These are phyloP conservation scores for Pelagia noctiluca DNA, from an alignment of 30 jellyfish, hydroid and myxozoan genomes.

Conservation along the genomic window DNA sequence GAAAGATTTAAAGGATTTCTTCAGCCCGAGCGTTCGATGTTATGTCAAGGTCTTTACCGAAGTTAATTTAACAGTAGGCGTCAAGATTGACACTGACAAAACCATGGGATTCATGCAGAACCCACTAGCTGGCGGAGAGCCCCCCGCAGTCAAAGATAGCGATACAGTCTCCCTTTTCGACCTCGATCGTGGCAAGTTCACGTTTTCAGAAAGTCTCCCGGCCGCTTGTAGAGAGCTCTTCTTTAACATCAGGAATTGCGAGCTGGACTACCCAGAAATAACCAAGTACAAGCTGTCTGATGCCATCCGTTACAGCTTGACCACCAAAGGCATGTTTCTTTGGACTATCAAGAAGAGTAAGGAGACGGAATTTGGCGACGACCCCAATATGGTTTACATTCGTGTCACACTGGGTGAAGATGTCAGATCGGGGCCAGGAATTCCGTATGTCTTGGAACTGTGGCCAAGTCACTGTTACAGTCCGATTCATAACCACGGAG, in stretches of 20 bases:
- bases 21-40: conserved; percentile 1
- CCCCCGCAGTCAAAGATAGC: conserved; percentile 36
- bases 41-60: background rate
- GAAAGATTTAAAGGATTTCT: conserved; percentile 10
- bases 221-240: conserved; percentile 21
- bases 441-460: conserved; percentile 52
- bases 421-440: conserved; percentile 62
- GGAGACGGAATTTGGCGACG: conserved; percentile 24
- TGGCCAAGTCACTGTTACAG: conserved; percentile 55
- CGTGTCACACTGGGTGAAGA: conserved; percentile 66
- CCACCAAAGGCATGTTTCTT: conserved; percentile 21
- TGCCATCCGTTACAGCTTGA: conserved; percentile 44
- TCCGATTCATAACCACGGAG: conserved; percentile 65
- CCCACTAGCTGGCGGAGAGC: conserved; percentile 14
- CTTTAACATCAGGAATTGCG: background rate
- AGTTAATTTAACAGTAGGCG: background rate
- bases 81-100: background rate
- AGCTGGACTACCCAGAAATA: conserved; percentile 12
- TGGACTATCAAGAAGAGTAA: background rate
- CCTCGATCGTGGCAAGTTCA: conserved; percentile 16
- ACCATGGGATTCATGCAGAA: conserved; percentile 6
- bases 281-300: conserved; percentile 34
- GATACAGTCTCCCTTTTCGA: background rate
- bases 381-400: conserved; percentile 6
- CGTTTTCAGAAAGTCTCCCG: conserved; percentile 37